Percentiles rank a stretch among this genome's conserved stretches.
These are phyloP conservation scores for Armadillidium nasatum DNA, from an alignment of 1,140 invertebrate genomes.

Conservation along the genomic window DNA sequence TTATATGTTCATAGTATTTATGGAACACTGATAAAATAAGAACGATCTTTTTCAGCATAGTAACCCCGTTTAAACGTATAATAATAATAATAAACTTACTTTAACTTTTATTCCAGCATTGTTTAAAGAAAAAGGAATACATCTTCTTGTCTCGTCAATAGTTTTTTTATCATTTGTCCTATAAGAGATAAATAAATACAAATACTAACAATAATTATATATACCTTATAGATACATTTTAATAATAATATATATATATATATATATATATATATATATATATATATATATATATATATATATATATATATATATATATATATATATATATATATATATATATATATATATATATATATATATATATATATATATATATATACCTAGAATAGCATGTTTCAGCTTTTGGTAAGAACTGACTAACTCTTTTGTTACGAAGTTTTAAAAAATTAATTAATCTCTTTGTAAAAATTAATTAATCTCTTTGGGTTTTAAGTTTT, in stretches of 20 bases:
- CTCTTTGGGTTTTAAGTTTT: no score
- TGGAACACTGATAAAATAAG: no score
- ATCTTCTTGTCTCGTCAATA: conserved; percentile 23
- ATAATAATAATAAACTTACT: not conserved
- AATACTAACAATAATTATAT: no score
- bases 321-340: conserved; percentile 20
- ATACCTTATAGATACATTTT: not conserved
- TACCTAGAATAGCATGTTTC: no score
- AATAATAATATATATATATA: not conserved
- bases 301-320: conserved; percentile 16
- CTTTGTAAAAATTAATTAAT: no score
- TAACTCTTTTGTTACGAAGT: no score
- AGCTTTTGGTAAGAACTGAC: no score
- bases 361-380: not conserved
- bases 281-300: not conserved
- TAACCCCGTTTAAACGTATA: no score
- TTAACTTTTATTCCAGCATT: conserved; percentile 29
- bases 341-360: conserved; percentile 16
- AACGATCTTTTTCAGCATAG: no score
- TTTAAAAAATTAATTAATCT: no score
- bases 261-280: not conserved
- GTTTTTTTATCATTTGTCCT: conserved; percentile 35
- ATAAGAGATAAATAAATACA: conserved; percentile 17
- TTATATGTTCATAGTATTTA: no score
- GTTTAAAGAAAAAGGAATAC: conserved; percentile 32